Evolutionary conservation across 1,140 invertebrate genomes (phyloP), one percentile per base, ranked within the genome.

Genomic region (Bombus confusus): DNA sequence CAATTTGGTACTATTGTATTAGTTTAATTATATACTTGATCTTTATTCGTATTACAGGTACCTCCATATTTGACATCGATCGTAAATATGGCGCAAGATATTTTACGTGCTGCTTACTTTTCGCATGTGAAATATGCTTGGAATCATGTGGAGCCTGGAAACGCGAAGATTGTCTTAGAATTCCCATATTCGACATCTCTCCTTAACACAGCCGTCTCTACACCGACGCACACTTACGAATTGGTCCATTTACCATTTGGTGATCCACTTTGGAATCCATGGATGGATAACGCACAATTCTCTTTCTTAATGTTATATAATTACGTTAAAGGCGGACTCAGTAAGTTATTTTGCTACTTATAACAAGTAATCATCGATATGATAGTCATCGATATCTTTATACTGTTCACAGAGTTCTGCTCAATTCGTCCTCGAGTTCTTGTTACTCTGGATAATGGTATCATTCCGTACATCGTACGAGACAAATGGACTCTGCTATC

Each of bases 211-310:
- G 76, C 77, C 3, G 80, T 94, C 5, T 57, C 88, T 1, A 91
- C 91, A 88, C 90, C 6, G 41, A 47, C 5, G 82, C 79, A 39
- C 12, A 86, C 87, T 81, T 92, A 92, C 31, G 85, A 90, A 31
- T 88, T 92, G 22, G 68, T 81, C 1, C 83, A 87, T 37, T 71
- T 93, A 68, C 91, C 93, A 13, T 57, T 86, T 57, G 87, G 83
- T 57, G 59, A 91, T 52, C 80, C 81, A 39, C 22, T 82, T 0
- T 92, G 88, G 90, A 78, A 86, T 41, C 4, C 78, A 0, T 18
- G 80, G 9, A 86, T 93, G 82, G 88, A 92, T 37, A 94, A 93
- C 69, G 91, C 88, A 74, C 90, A 85, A 34, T 93, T 92, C 68
- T 72, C 85, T 12, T 4, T 59, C 0, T 4, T 0, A 13, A 69